Evolutionary conservation across 2,113 vertebrate species (phyloP).

Genomic region (Montifringilla adamsi): DNA sequence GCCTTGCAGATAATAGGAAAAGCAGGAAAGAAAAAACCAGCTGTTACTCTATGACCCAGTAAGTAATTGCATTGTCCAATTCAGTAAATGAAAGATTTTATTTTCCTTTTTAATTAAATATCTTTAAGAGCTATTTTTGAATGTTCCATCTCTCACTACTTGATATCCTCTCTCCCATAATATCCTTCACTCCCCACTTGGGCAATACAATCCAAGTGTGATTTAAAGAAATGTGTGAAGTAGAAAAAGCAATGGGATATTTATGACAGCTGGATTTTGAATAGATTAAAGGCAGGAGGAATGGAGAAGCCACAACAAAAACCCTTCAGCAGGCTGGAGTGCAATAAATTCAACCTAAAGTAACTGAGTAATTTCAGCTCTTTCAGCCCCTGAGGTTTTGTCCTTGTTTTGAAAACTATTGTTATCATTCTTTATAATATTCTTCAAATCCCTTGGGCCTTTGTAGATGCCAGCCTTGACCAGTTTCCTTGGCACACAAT

Average conservation of each 20-base stretch:
- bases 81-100: neutral
- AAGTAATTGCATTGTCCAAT: neutral
- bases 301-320: neutral
- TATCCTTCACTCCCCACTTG: neutral
- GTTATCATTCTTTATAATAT: neutral
- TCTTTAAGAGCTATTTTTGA: neutral
- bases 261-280: neutral
- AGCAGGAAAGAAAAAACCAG: neutral
- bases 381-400: neutral
- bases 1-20: neutral
- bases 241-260: neutral
- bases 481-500: neutral
- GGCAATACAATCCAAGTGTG: neutral
- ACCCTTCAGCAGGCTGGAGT: neutral
- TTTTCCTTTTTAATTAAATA: neutral
- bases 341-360: neutral
- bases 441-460: neutral
- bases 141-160: neutral
- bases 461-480: neutral
- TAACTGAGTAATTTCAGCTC: neutral
- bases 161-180: neutral
- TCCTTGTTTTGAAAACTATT: neutral
- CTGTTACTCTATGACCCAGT: neutral
- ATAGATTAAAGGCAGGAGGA: neutral
- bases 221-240: neutral